Evolutionary conservation across 2,113 vertebrate species (phyloP).

Genomic region (Columba livia): DNA sequence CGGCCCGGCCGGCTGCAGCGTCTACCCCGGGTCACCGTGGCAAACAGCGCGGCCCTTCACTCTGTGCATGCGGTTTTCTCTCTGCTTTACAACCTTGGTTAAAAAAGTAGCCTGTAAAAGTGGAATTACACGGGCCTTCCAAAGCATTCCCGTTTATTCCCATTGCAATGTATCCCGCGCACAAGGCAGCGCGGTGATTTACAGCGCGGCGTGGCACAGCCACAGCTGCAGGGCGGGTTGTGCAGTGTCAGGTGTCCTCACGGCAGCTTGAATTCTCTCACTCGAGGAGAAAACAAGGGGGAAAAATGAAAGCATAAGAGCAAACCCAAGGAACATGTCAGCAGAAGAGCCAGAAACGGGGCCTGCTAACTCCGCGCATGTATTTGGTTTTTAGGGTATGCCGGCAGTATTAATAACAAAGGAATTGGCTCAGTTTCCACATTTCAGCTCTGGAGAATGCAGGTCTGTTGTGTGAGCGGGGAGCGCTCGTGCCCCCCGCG

Average conservation of each 20-base stretch:
- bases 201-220: fast-evolving
- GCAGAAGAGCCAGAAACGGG: not conserved
- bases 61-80: fast-evolving
- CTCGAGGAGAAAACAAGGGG: not conserved
- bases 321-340: not conserved
- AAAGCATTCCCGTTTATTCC: fast-evolving
- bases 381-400: conserved; percentile 4
- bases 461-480: conserved; percentile 3
- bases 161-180: fast-evolving
- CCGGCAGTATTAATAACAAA: conserved; percentile 50
- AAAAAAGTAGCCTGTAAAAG: not conserved
- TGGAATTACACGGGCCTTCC: not conserved
- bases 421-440: conserved; percentile 6
- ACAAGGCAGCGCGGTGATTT: fast-evolving
- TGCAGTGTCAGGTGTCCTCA: not conserved
- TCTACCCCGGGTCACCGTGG: fast-evolving
- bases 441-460: conserved; percentile 26
- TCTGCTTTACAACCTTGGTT: not conserved
- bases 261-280: not conserved
- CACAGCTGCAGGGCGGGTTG: fast-evolving
- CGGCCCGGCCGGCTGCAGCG: not conserved
- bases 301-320: not conserved
- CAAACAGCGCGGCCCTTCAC: not conserved
- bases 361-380: not conserved
- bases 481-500: not conserved